phyloP scores from a whole-genome alignment of 2,113 vertebrate genomes.

The Glaucomys volans region DNA sequence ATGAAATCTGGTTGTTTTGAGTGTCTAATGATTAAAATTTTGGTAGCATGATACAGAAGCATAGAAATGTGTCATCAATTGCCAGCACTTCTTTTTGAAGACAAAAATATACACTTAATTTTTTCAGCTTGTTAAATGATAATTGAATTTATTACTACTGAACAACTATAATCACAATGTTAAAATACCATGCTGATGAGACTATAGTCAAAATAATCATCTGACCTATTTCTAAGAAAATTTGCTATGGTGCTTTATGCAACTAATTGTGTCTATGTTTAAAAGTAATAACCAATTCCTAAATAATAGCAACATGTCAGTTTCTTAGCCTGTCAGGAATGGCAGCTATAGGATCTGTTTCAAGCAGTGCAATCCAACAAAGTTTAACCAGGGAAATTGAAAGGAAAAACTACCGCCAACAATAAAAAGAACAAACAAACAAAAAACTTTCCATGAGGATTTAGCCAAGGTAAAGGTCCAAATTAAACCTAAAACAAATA shows the following conservation, averaged over 20 bases:
- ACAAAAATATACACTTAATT: neutral
- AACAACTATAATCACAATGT: neutral
- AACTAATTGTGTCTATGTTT: neutral
- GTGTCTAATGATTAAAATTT: slow-evolving; percentile 29
- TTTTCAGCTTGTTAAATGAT: slow-evolving; percentile 42
- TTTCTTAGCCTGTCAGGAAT: slow-evolving; percentile 12
- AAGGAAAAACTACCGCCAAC: neutral
- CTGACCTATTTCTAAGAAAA: slow-evolving; percentile 30
- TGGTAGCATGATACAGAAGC: neutral
- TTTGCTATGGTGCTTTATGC: neutral
- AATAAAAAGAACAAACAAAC: no score
- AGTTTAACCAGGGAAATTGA: slow-evolving; percentile 24
- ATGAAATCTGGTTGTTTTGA: neutral
- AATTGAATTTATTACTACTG: slow-evolving; percentile 12
- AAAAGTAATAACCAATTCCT: slow-evolving; percentile 35
- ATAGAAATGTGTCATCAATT: neutral
- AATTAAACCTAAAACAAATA: neutral
- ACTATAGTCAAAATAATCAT: slow-evolving; percentile 21
- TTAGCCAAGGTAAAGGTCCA: slow-evolving; percentile 17
- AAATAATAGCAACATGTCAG: neutral
- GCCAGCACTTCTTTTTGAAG: neutral
- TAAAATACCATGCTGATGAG: slow-evolving; percentile 27
- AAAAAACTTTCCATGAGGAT: neutral
- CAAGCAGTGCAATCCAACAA: neutral
- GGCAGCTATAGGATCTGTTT: neutral